Conservation (phyloP, 2,797 vertebrate genomes). For the Takifugu rubripes region DNA sequence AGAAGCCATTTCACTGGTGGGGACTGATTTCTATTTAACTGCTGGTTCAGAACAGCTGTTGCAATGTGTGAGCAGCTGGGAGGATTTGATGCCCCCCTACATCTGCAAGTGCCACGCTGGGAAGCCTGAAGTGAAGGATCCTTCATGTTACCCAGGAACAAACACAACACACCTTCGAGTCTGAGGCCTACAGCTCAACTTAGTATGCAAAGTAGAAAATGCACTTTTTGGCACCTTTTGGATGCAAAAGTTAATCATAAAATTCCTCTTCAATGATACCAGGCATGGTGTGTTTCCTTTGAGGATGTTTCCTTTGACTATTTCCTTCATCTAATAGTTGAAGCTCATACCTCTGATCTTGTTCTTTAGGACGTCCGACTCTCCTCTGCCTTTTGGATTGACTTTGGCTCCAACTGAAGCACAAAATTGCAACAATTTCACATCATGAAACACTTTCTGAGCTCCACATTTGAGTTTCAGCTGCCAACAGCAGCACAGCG, state of each 20-base stretch:
- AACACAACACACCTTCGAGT: constrained; percentile 14
- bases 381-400: constrained; percentile 74
- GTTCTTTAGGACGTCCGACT: constrained; percentile 79
- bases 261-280: constrained; percentile 21
- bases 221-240: constrained; percentile 4
- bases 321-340: constrained; percentile 1
- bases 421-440: constrained; percentile 25
- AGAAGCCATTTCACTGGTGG: too few species aligned
- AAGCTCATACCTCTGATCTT: constrained; percentile 73
- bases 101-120: neutral
- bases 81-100: neutral
- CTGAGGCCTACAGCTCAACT: constrained; percentile 21
- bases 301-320: constrained; percentile 25
- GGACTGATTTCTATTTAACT: neutral
- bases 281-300: constrained; percentile 29
- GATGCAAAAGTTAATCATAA: constrained; percentile 37
- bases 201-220: constrained; percentile 21
- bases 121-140: neutral
- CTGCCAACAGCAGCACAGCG: too few species aligned
- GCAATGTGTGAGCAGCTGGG: neutral
- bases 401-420: constrained; percentile 80
- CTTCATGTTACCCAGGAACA: neutral
- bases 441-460: neutral
- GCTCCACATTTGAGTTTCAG: too few species aligned
- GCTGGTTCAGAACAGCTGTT: neutral